These are phyloP conservation scores for Lasioglossum figueresi DNA, from an alignment of 2,888 invertebrate species.

Conservation along the genomic window DNA sequence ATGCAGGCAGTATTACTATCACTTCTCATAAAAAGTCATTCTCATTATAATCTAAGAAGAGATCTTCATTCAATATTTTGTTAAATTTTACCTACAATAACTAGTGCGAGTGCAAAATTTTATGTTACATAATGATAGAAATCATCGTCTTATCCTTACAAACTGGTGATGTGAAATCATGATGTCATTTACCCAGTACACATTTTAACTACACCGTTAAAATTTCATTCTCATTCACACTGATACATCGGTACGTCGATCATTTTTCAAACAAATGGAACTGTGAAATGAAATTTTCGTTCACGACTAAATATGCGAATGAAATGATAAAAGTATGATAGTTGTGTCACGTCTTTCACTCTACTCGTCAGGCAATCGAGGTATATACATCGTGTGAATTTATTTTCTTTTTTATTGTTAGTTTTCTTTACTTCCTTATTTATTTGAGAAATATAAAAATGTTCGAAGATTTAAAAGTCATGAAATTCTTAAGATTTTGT, in stretches of 20 bases:
- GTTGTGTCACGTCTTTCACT: slow-evolving; percentile 23
- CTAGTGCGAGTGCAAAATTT: slow-evolving; percentile 35
- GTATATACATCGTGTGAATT: slow-evolving; percentile 49
- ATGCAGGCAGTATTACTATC: slow-evolving; percentile 23
- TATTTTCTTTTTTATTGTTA: neutral
- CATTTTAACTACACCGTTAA: slow-evolving; percentile 2
- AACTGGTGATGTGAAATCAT: slow-evolving; percentile 18
- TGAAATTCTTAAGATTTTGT: neutral
- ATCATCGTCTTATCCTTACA: slow-evolving; percentile 33
- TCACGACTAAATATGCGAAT: slow-evolving; percentile 21
- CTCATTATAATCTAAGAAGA: slow-evolving; percentile 11
- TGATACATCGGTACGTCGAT: slow-evolving; percentile 32
- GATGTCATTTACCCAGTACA: slow-evolving; percentile 21
- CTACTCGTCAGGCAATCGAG: slow-evolving; percentile 27
- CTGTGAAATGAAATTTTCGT: slow-evolving; percentile 18
- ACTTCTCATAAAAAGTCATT: slow-evolving; percentile 21
- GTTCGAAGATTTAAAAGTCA: neutral
- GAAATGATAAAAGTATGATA: slow-evolving; percentile 31
- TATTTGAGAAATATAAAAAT: slow-evolving; percentile 31
- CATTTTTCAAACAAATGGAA: slow-evolving; percentile 28
- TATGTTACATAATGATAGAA: slow-evolving; percentile 19
- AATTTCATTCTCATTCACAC: slow-evolving; percentile 17
- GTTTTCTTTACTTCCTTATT: slow-evolving; percentile 8
- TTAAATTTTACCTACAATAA: slow-evolving; percentile 32
- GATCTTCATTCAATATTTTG: slow-evolving; percentile 29